These are phyloP conservation scores for Fundulus diaphanus DNA, from an alignment of 2,797 vertebrate species.

Conservation along the genomic window DNA sequence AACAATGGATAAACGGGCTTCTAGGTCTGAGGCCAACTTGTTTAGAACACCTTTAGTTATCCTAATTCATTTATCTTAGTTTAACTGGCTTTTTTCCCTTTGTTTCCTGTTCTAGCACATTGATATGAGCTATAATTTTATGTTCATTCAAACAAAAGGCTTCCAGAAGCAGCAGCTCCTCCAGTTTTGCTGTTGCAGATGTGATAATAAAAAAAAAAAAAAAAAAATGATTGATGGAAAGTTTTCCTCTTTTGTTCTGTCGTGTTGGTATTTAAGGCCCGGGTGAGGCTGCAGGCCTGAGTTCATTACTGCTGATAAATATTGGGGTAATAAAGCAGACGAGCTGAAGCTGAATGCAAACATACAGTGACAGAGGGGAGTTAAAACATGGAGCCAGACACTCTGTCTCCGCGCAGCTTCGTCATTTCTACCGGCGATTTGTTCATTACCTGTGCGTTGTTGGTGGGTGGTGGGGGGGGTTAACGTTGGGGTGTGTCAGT, in stretches of 20 bases:
- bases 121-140: not conserved
- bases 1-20: not conserved
- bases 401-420: conserved; percentile 64
- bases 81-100: too few species aligned
- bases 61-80: not conserved
- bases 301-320: conserved; percentile 66
- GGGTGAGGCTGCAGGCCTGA: conserved; percentile 45
- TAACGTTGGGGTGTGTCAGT: conserved; percentile 56
- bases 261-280: conserved; percentile 9
- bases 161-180: not conserved
- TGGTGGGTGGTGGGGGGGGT: too few species aligned
- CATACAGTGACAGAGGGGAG: conserved; percentile 42
- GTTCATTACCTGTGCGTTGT: conserved; percentile 54
- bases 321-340: conserved; percentile 64
- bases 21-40: not conserved
- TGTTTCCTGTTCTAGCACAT: not conserved
- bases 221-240: conserved; percentile 15
- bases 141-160: not conserved
- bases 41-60: not conserved
- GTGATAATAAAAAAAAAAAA: too few species aligned
- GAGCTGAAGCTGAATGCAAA: conserved; percentile 45
- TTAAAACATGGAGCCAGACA: conserved; percentile 71
- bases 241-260: not conserved
- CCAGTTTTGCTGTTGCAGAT: too few species aligned
- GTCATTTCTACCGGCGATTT: conserved; percentile 56